Base-by-base conservation (phyloP, 2,797 vertebrate genomes). In the Eulemur mongoz region DNA sequence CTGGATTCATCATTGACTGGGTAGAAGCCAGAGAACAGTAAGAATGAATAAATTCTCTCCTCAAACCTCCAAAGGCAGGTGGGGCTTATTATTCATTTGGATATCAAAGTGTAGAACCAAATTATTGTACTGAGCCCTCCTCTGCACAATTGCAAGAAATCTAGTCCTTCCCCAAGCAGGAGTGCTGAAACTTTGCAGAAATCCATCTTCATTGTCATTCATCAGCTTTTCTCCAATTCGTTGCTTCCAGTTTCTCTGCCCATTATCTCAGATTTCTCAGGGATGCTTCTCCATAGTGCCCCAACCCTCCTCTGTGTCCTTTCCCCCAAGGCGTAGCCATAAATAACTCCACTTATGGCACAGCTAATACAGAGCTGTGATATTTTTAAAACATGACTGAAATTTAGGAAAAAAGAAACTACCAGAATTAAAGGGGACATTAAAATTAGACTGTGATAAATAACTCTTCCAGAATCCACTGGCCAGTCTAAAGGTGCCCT, bases 21-120 rank as follows among this genome's bases (percentile, higher is more conserved):
- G 83, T 88, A 89, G 61, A 97, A 95, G 38, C 23, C 67, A 89
- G 23, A 89, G 35, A 76, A 57, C 30, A 76, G 20, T 14, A 91
- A 30, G 17, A 95, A 91, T 82, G 61, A 94, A 40, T n/a, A 69
- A 35, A 69, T 63, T 80, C 23, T 73, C 4, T 27, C 15, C 17
- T 5, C 9, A 38, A 35, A 27, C 63, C 59, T 87, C n/a, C 32
- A 57, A 18, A 23, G 2, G 52, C 20, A 57, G 48, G 20, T 23
- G 10, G 52, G 18, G 13, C 8, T 73, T 72, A 52, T 32, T n/a
- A 93, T 50, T 86, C 54, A 89, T 65, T 76, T 92, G 12, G 8
- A 79, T n/a, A 32, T 7, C 40, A 86, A 88, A 84, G 52, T 61
- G 59, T 9, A 91, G 43, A 92, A 40, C 7, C 4, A 48, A 80